Conservation (phyloP, 2,888 invertebrate genomes). For the Sinodicranocentrus sp. region DNA sequence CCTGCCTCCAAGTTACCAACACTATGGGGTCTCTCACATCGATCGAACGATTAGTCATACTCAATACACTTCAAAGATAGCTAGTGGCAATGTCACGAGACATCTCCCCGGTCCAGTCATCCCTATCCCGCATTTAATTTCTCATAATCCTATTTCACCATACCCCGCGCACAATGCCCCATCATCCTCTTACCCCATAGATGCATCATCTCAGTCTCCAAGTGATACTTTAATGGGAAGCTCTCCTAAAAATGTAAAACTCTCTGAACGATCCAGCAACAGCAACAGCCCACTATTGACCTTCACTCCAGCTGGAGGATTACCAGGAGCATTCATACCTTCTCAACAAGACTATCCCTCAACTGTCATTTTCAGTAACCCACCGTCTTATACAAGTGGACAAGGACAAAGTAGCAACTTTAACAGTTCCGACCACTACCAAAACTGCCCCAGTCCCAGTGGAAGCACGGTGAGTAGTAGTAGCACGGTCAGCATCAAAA, state of each 20-base stretch:
- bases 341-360: constrained; percentile 25
- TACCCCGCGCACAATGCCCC: constrained; percentile 60
- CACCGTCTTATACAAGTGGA: constrained; percentile 42
- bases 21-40: constrained; percentile 45
- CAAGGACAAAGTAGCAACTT: constrained; percentile 44
- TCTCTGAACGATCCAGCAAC: constrained; percentile 30
- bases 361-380: constrained; percentile 62
- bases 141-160: constrained; percentile 51
- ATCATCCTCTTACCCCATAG: not conserved
- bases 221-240: constrained; percentile 20
- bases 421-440: constrained; percentile 34
- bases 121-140: constrained; percentile 46
- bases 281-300: constrained; percentile 54
- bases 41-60: constrained; percentile 62
- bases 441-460: constrained; percentile 65
- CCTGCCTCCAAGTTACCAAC: constrained; percentile 59
- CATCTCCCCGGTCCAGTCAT: constrained; percentile 40
- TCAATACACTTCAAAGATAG: constrained; percentile 51
- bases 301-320: constrained; percentile 37
- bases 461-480: constrained; percentile 58
- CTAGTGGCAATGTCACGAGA: constrained; percentile 16
- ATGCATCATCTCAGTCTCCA: constrained; percentile 29
- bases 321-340: constrained; percentile 38
- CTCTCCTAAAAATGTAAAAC: constrained; percentile 33
- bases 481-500: constrained; percentile 60